Evolutionary conservation across 2,888 invertebrate genomes (phyloP).

Genomic region (Frankliniella intonsa): DNA sequence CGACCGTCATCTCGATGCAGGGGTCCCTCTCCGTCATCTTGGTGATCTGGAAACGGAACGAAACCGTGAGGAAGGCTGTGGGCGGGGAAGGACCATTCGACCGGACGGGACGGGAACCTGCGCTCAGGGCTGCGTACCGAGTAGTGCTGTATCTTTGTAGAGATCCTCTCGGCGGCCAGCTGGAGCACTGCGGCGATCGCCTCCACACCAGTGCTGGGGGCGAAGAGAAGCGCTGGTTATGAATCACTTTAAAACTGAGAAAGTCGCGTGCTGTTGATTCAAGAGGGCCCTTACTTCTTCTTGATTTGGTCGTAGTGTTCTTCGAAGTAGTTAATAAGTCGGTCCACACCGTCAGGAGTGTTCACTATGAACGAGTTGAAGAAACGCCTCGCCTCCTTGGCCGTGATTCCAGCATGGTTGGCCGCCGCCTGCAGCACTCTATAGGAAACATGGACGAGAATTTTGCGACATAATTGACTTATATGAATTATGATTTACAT

Average conservation of each 20-base stretch:
- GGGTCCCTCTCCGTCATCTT: not conserved
- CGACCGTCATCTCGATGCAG: constrained; percentile 17
- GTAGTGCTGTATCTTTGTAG: not conserved
- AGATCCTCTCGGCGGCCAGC: not conserved
- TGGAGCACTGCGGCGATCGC: not conserved
- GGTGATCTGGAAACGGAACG: not conserved
- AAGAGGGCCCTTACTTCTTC: not conserved
- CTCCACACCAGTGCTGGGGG: not conserved
- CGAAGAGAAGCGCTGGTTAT: not conserved
- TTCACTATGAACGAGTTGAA: not conserved
- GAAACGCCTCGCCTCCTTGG: not conserved
- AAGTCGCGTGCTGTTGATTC: too few relatives aligned
- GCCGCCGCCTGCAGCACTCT: not conserved
- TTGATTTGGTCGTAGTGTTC: not conserved
- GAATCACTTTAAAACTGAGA: too few relatives aligned
- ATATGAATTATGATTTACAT: too few relatives aligned
- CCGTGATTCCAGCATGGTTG: not conserved
- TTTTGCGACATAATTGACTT: too few relatives aligned
- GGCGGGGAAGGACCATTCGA: too few relatives aligned
- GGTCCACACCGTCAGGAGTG: not conserved
- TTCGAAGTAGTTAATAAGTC: not conserved
- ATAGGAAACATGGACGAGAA: not conserved
- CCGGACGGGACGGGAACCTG: too few relatives aligned
- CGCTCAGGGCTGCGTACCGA: not conserved
- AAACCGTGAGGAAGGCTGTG: too few relatives aligned